Evolutionary conservation across 2,113 vertebrate genomes (phyloP).

Genomic region (Hemiscyllium ocellatum): DNA sequence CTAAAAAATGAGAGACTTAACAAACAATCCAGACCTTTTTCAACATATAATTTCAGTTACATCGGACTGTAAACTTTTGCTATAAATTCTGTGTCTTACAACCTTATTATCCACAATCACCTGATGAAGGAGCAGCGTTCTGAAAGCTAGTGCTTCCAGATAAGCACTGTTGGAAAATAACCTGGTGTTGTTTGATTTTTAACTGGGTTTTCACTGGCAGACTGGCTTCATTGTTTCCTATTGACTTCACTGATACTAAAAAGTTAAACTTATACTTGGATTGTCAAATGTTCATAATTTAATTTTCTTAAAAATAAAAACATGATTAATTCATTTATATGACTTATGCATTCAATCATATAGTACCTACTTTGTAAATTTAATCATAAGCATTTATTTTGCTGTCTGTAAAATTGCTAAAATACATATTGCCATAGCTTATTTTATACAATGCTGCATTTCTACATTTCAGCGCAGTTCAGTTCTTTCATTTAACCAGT

Average conservation of each 20-base stretch:
- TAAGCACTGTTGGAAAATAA: too few species aligned
- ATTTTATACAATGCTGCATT: not conserved
- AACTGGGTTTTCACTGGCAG: not conserved
- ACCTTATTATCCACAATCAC: too few species aligned
- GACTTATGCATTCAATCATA: not conserved
- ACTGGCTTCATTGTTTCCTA: not conserved
- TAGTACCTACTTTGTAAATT: not conserved
- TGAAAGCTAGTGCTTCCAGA: too few species aligned
- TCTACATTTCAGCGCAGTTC: not conserved
- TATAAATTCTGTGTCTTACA: too few species aligned
- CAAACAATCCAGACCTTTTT: too few species aligned
- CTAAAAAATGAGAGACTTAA: too few species aligned
- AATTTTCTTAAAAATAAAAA: too few species aligned
- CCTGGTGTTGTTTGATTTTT: too few species aligned
- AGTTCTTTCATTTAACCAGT: not conserved
- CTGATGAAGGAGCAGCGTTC: too few species aligned
- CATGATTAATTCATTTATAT: too few species aligned
- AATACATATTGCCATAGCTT: not conserved
- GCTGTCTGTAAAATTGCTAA: not conserved
- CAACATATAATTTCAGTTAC: too few species aligned
- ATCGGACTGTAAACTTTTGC: too few species aligned
- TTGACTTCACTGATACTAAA: not conserved
- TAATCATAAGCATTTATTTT: not conserved
- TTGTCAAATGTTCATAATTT: not conserved
- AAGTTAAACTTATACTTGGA: not conserved